Evolutionary conservation across 2,888 invertebrate genomes (phyloP), one percentile per base, ranked within the genome.

Genomic region (Oscheius myriophilus): DNA sequence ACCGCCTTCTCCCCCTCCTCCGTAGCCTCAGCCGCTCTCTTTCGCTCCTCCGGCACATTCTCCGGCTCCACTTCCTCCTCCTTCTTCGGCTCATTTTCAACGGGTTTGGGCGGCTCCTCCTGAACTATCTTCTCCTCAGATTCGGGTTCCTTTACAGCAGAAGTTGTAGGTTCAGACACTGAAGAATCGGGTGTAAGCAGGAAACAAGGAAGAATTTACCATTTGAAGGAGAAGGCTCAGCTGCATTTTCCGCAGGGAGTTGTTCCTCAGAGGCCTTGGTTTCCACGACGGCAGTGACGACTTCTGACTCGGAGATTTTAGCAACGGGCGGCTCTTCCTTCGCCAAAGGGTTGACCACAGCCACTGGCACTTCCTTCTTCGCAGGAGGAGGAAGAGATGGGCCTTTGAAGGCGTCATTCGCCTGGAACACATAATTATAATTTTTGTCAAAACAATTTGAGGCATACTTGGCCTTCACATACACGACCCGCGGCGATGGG

Each of bases 301-400:
- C 57, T 59, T 18, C 65, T 65, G n/a, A 65, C 45, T 23, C 61
- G n/a, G 14, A 2, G 18, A 53, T 3, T 4, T 53, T 21, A 53
- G 25, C 3, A 53, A 53, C 21, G 14, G 53, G 53, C 26, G 14
- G 25, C 12, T 12, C 18, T 53, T 18, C 21, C 25, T 53, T 25
- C 21, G 7, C 18, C 53, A 23, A 3, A 3, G 33, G 33, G 3
- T 33, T 11, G 18, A 41, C 16, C 33, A 33, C 57, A 18, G 16
- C 57, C 6, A 25, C 62, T n/a, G 52, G 54, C 12, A 33, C 41
- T 4, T 42, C 25, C 39, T 64, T 42, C 25, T 54, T 54, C 21
- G 41, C 21, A 26, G 33, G 33, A 33, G 33, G 33, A 33, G 33
- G 33, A 9, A 33, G 33, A 33, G 33, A 33, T 33, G 33, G 33